Evolutionary conservation across 2,797 vertebrate genomes (phyloP), one percentile per base, ranked within the genome.

Genomic region (Gouania willdenowi): DNA sequence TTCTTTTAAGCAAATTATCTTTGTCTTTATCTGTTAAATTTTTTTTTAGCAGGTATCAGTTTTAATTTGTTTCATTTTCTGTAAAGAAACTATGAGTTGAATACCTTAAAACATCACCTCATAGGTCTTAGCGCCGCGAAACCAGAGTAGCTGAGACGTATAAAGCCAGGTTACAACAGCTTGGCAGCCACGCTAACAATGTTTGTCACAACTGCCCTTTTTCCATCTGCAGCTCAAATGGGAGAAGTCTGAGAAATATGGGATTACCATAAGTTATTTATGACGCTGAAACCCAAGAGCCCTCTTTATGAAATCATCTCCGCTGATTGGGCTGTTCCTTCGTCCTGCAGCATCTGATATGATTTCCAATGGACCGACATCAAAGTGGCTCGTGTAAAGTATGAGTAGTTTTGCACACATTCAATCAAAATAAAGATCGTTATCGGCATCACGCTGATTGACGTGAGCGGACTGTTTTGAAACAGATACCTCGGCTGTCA

Each of bases 231-330:
- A 66, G 57, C 75, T 77, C 65, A 87, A 87, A 88, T 86, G 81
- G 83, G 82, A 81, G 69, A 75, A 82, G 86, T 87, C 83, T 78
- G 71, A 81, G 75, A 89, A 88, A 89, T 87, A 87, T 89, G 84
- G 79, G 77, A 83, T 88, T 85, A 82, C 86, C 79, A 79, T 85
- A 84, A 87, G 78, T 89, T 89, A 88, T 88, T 88, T 87, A 89
- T 88, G 87, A 88, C 30, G 77, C 75, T 78, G 85, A 87, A 90
- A 89, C 84, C 79, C 76, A 73, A 90, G 77, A 83, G 69, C 64
- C 61, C 68, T 51, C 68, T 75, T 77, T 85, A 87, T 85, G 84
- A 86, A 87, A 86, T 87, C 83, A 83, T 87, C 76, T 75, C 52
- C 21, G 60, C 44, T 82, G 82, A 87, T 86, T 84, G 77, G 77